phyloP scores from a whole-genome alignment of 1,140 invertebrate species.

The Rhizoglyphus robini region DNA sequence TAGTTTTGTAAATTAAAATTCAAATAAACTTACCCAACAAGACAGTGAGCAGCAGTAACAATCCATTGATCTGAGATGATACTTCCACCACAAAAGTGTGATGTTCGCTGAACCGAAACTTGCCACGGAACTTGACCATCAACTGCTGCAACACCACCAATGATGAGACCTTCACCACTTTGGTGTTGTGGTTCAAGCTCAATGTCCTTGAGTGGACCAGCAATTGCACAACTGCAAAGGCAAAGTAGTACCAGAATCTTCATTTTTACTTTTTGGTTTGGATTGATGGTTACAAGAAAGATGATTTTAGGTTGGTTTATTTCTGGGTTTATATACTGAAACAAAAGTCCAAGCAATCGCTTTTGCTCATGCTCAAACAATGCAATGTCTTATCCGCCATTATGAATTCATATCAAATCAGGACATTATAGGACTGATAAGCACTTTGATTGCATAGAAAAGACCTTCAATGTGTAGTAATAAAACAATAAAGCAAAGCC shows the following conservation, averaged over 20 bases:
- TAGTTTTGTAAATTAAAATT: neutral
- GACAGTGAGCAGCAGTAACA: slow-evolving; percentile 67
- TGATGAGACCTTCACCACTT: neutral
- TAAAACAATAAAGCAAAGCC: no score
- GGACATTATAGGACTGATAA: no score
- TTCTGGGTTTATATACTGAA: neutral
- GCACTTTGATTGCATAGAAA: no score
- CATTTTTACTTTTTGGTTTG: no score
- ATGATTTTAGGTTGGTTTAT: neutral
- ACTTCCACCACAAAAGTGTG: slow-evolving; percentile 59
- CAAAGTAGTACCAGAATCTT: neutral
- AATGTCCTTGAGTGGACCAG: neutral
- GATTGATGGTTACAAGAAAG: neutral
- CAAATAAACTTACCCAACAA: slow-evolving; percentile 32
- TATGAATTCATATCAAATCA: no score
- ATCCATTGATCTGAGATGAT: slow-evolving; percentile 63
- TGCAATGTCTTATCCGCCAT: no score
- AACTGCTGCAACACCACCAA: neutral
- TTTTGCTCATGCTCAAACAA: no score
- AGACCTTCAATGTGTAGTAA: no score
- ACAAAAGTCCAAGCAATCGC: no score
- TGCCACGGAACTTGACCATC: neutral
- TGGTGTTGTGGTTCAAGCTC: neutral
- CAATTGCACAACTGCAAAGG: neutral
- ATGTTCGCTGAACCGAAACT: neutral